Conservation (phyloP, 1,140 invertebrate species). For the Formica selysi region DNA sequence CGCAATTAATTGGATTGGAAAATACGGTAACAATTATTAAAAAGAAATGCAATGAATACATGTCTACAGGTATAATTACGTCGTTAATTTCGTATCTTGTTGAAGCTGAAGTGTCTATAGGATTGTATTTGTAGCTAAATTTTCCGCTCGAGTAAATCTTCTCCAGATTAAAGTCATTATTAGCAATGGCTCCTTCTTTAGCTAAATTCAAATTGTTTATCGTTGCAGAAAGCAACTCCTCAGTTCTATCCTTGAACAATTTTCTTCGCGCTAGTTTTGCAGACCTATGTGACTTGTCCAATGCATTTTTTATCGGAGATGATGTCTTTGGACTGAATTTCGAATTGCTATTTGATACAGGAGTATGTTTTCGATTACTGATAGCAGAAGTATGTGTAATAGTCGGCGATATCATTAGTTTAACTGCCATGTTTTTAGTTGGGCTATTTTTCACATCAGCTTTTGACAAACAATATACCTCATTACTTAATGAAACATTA, state of each 20-base stretch:
- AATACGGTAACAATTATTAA: constrained; percentile 76
- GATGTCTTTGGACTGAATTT: constrained; percentile 12
- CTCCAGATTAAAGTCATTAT: constrained; percentile 78
- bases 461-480: background rate
- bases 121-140: constrained; percentile 68
- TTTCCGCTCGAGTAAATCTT: constrained; percentile 72
- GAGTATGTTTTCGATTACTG: background rate
- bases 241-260: constrained; percentile 48
- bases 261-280: constrained; percentile 46
- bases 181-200: constrained; percentile 71
- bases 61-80: constrained; percentile 72
- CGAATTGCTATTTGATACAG: background rate
- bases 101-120: constrained; percentile 55
- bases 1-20: constrained; percentile 79
- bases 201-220: constrained; percentile 80
- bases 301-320: background rate
- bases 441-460: background rate
- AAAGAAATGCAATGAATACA: constrained; percentile 74
- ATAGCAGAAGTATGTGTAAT: background rate
- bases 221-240: constrained; percentile 44
- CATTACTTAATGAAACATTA: background rate
- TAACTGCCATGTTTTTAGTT: background rate
- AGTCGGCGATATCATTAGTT: background rate
- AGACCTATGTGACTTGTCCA: background rate
- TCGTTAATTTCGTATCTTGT: constrained; percentile 75